phyloP scores from a whole-genome alignment of 2,888 invertebrate genomes.

The Polia nebulosa region DNA sequence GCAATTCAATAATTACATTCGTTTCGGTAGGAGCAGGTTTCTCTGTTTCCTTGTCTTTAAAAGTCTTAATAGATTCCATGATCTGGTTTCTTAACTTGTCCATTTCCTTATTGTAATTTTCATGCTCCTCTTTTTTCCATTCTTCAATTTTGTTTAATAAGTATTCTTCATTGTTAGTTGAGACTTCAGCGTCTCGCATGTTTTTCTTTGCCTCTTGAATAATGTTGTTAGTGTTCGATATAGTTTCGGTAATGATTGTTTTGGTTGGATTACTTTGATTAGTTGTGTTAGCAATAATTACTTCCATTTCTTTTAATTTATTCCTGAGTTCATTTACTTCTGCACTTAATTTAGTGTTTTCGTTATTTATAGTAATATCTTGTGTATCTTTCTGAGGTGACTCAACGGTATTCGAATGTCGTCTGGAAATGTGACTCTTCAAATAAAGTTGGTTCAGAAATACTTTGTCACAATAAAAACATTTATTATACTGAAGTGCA shows the following conservation, averaged over 20 bases:
- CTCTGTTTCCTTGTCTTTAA: constrained; percentile 77
- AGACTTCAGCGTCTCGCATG: constrained; percentile 81
- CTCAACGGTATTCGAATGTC: constrained; percentile 87
- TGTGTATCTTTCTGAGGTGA: constrained; percentile 78
- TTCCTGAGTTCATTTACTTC: constrained; percentile 86
- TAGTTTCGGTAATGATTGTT: constrained; percentile 39
- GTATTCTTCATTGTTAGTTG: constrained; percentile 78
- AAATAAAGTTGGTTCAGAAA: constrained; percentile 93
- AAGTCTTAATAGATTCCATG: constrained; percentile 79
- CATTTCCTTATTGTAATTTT: constrained; percentile 90
- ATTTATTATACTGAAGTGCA: constrained; percentile 89
- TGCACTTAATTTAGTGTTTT: constrained; percentile 91
- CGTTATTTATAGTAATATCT: constrained; percentile 75
- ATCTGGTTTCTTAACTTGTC: constrained; percentile 84
- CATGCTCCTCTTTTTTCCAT: constrained; percentile 90
- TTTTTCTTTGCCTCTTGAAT: constrained; percentile 62
- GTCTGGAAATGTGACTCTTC: constrained; percentile 91
- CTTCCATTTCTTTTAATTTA: constrained; percentile 88
- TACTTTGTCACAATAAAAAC: constrained; percentile 92
- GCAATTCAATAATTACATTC: constrained; percentile 81
- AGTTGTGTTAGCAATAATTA: constrained; percentile 70
- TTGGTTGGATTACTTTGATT: constrained; percentile 58
- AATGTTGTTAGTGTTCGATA: constrained; percentile 37
- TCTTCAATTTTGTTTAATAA: constrained; percentile 85
- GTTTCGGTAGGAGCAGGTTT: constrained; percentile 71